These are phyloP conservation scores for Macropis europaea DNA, from an alignment of 2,888 invertebrate genomes.

Conservation along the genomic window DNA sequence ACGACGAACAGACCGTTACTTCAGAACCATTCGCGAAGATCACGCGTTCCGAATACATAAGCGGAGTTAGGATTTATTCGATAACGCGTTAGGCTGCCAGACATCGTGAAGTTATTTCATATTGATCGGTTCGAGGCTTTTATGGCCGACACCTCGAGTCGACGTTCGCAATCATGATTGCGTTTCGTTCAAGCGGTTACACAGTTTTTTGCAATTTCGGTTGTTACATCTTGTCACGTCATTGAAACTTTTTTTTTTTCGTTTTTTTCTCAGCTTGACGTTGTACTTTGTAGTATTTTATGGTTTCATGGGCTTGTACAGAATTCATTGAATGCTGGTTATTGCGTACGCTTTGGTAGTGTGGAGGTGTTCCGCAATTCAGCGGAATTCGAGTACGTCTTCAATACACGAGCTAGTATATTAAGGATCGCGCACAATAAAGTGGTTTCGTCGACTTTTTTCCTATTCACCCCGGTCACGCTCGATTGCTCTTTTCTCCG, in stretches of 20 bases:
- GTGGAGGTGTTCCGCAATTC: slow-evolving; percentile 17
- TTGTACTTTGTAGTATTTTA: too few relatives aligned
- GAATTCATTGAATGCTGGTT: neutral
- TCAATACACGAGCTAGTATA: slow-evolving; percentile 6
- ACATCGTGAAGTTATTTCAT: slow-evolving; percentile 29
- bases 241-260: too few relatives aligned
- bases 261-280: too few relatives aligned
- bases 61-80: slow-evolving; percentile 34
- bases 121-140: slow-evolving; percentile 13
- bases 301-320: neutral
- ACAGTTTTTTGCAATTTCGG: too few relatives aligned
- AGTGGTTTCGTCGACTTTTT: slow-evolving; percentile 28
- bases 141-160: neutral
- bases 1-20: slow-evolving; percentile 47
- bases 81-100: neutral
- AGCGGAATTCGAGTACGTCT: slow-evolving; percentile 35
- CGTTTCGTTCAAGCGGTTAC: too few relatives aligned
- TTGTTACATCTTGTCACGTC: too few relatives aligned
- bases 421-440: slow-evolving; percentile 25
- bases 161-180: too few relatives aligned
- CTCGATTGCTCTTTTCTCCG: slow-evolving; percentile 28
- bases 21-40: slow-evolving; percentile 40
- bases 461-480: slow-evolving; percentile 37
- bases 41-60: slow-evolving; percentile 55
- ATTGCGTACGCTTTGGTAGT: slow-evolving; percentile 4